Evolutionary conservation across 2,113 vertebrate genomes (phyloP), one percentile per base, ranked within the genome.

Genomic region (Microcebus murinus): DNA sequence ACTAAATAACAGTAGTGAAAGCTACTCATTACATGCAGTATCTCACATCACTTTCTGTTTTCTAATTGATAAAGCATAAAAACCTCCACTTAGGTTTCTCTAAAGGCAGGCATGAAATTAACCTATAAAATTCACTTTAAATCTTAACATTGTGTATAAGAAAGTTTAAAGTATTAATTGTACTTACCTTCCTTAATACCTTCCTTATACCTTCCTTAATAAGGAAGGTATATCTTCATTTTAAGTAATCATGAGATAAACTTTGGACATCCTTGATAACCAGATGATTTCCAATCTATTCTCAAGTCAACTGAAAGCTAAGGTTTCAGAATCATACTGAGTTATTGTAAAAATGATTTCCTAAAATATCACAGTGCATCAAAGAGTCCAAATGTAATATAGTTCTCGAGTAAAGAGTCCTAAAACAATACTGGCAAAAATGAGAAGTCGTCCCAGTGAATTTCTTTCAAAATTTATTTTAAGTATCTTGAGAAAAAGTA

Each of bases 331-430:
- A 82, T 89, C 67, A 76, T 59, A 52, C 25, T 76, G 48, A 95
- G 4, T 71, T 95, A 92, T 80, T 83, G 6, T 48, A 87, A 85
- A 80, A 57, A 74, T 74, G 8, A 95, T 90, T 76, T 92, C 42
- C 10, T 42, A 50, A 57, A 80, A 42, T 82, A 79, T 2, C 18
- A 36, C 17, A 45, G 7, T 68, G 55, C 87, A 27, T 18, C 11
- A 3, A n/a, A 29, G 3, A 73, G 4, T 77, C 21, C 31, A 68
- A 23, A 63, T 59, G 13, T 79, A 87, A 61, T 85, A 34, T 0
- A 39, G 17, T 27, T 29, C 6, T 80, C 17, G 2, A 83, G 10
- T 65, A 73, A 76, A 81, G 1, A 80, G 6, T 29, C 6, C 14
- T 21, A 65, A 96, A 65, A 42, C 57, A 82, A 59, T 23, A 81